Evolutionary conservation across 1,140 invertebrate genomes (phyloP).

Genomic region (Mya arenaria): DNA sequence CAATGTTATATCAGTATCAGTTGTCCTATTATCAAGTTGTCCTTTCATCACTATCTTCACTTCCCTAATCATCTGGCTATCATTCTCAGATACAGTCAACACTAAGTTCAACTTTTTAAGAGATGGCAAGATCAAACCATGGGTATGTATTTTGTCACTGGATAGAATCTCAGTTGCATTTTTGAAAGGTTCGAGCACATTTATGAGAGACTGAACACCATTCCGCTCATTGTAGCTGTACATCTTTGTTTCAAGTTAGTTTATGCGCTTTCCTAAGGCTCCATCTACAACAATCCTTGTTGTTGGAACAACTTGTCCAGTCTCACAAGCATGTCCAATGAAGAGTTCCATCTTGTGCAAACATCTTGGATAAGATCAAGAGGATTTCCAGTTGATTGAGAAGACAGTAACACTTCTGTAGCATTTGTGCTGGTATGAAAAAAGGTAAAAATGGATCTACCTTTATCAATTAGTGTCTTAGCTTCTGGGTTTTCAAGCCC

Average conservation of each 20-base stretch:
- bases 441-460: slow-evolving; percentile 1
- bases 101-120: background rate
- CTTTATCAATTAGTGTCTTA: background rate
- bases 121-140: background rate
- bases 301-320: too few species aligned
- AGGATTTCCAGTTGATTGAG: background rate
- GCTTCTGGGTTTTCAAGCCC: background rate
- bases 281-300: background rate
- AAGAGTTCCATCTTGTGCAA: background rate
- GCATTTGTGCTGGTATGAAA: slow-evolving; percentile 35
- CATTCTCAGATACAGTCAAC: background rate
- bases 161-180: slow-evolving; percentile 4
- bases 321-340: background rate
- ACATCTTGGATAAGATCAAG: slow-evolving; percentile 6
- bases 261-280: background rate
- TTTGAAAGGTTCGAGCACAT: background rate
- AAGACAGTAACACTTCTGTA: background rate
- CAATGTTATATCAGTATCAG: too few species aligned
- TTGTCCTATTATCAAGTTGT: background rate
- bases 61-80: background rate
- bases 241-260: background rate
- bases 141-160: background rate
- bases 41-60: background rate
- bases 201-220: background rate
- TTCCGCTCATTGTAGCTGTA: background rate